Conservation (phyloP, 2,113 vertebrate species). For the Neogobius melanostomus region DNA sequence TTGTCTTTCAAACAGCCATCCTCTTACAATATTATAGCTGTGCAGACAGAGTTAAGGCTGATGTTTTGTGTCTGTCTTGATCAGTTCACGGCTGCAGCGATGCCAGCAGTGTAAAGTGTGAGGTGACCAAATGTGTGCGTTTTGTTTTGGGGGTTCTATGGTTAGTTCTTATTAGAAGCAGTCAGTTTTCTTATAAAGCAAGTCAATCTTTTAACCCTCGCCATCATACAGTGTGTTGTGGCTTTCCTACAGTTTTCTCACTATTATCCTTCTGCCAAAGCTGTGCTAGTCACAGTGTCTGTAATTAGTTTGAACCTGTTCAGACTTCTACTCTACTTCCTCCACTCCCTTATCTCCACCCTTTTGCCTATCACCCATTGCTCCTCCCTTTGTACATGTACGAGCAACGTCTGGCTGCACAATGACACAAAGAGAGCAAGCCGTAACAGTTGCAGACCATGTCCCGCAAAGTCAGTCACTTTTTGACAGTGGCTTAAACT, state of each 20-base stretch:
- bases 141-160: too few species aligned
- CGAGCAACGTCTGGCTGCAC: slow-evolving; percentile 45
- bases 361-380: slow-evolving; percentile 21
- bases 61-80: too few species aligned
- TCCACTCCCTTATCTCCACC: slow-evolving; percentile 12
- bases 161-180: too few species aligned
- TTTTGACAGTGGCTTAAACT: background rate
- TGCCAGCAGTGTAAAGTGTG: too few species aligned
- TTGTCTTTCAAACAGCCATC: too few species aligned
- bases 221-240: too few species aligned
- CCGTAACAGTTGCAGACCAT: slow-evolving; percentile 38
- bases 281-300: background rate
- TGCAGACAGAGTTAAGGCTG: too few species aligned
- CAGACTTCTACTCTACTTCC: slow-evolving; percentile 11
- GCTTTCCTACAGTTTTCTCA: background rate
- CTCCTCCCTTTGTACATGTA: slow-evolving; percentile 51
- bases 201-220: too few species aligned
- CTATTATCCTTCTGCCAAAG: background rate
- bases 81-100: too few species aligned
- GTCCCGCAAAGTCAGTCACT: slow-evolving; percentile 13
- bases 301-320: slow-evolving; percentile 17
- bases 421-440: slow-evolving; percentile 43
- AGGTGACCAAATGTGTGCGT: too few species aligned
- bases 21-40: too few species aligned
- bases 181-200: too few species aligned